Evolutionary conservation across 2,797 vertebrate species (phyloP).

Genomic region (Thripadectes ignobilis): DNA sequence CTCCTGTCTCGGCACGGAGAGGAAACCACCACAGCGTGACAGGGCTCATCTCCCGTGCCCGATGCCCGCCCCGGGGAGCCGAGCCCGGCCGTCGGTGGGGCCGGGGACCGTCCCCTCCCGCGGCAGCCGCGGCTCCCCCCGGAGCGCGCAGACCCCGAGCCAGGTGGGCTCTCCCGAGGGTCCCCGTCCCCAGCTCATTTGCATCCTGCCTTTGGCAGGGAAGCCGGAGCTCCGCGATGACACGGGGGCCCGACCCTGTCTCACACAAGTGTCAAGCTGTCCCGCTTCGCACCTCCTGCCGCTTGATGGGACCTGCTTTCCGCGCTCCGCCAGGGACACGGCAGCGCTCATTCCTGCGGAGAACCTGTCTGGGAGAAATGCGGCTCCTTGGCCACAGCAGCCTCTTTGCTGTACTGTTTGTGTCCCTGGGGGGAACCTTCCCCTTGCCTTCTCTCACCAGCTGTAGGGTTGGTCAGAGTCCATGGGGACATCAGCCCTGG

Average conservation of each 20-base stretch:
- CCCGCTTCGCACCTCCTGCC: neutral
- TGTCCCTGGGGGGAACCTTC: neutral
- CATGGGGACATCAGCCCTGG: neutral
- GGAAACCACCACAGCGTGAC: neutral
- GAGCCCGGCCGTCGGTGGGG: neutral
- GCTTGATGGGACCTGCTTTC: neutral
- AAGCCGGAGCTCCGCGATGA: neutral
- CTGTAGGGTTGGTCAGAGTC: accelerated
- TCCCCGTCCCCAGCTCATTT: neutral
- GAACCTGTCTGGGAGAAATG: neutral
- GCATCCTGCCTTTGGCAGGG: neutral
- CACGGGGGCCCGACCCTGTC: constrained; percentile 22
- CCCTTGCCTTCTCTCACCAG: neutral
- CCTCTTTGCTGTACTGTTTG: neutral
- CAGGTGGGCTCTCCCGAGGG: constrained; percentile 18
- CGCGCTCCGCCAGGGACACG: neutral
- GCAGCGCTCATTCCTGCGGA: neutral
- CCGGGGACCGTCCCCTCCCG: neutral
- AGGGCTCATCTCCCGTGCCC: neutral
- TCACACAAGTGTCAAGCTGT: constrained; percentile 13
- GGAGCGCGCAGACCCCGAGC: neutral
- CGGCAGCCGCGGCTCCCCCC: neutral
- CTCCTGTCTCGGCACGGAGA: neutral
- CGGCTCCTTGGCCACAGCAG: neutral
- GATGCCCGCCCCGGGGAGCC: neutral